A percentile compares a stretch with the other conserved stretches of the same genome.
These are phyloP conservation scores for zebrafish (Danio rerio) DNA, from an alignment of 2,113 vertebrate species.

Conservation along the genomic window DNA sequence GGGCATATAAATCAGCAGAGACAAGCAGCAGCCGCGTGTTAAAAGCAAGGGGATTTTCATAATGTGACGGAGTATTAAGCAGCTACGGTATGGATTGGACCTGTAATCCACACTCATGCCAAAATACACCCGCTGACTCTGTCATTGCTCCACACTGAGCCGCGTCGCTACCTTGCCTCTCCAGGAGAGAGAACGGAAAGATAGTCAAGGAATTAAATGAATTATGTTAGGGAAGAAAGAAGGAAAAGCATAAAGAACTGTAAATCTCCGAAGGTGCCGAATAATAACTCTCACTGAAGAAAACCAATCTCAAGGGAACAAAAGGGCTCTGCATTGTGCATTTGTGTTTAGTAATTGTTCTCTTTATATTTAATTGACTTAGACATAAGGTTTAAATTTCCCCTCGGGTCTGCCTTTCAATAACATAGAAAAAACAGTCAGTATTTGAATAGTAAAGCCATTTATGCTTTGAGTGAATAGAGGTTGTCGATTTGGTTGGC, in stretches of 20 bases:
- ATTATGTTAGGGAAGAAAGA: not conserved
- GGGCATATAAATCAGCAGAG: conserved; percentile 1
- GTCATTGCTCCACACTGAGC: conserved; percentile 27
- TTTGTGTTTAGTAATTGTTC: not conserved
- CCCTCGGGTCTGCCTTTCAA: conserved; percentile 14
- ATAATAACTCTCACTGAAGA: conserved; percentile 20
- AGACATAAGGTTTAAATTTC: not conserved
- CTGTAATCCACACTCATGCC: conserved; percentile 50
- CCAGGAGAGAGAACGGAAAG: not conserved
- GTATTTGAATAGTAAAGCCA: not conserved
- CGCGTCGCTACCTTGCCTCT: not conserved
- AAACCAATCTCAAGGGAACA: not conserved
- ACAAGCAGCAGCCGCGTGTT: conserved; percentile 6
- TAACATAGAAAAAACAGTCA: not conserved
- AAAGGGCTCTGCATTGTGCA: not conserved
- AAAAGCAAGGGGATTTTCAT: conserved; percentile 46
- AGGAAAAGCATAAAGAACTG: conserved; percentile 36
- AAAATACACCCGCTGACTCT: conserved; percentile 36
- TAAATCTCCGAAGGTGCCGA: conserved; percentile 7
- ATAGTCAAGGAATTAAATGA: conserved; percentile 46
- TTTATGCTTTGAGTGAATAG: not conserved
- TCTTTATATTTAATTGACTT: conserved; percentile 30
- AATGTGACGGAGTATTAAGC: conserved; percentile 44
- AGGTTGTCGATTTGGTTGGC: not conserved
- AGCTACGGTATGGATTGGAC: conserved; percentile 38